Percentiles rank a stretch among this genome's conserved stretches.
Conservation (phyloP, 2,888 invertebrate genomes). For the Melieria picta region DNA sequence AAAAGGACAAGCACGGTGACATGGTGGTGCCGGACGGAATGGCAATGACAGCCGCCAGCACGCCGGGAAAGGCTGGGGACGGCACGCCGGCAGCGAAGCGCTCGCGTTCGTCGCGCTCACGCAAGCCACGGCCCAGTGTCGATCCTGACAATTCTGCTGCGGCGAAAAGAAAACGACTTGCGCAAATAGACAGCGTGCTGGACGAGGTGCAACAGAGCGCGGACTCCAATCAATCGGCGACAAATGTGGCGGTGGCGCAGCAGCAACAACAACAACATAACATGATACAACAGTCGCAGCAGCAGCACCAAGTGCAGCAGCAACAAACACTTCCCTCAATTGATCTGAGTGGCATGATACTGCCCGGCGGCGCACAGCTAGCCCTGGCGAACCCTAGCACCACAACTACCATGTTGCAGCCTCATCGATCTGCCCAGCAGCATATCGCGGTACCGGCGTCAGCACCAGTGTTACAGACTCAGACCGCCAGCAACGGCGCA, state of each 20-base stretch:
- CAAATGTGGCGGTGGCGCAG: conserved; percentile 32
- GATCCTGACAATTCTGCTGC: conserved; percentile 39
- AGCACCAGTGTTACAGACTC: conserved; percentile 41
- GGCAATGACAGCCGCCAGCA: conserved; percentile 43
- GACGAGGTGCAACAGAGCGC: conserved; percentile 60
- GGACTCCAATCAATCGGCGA: conserved; percentile 45
- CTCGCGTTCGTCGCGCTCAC: conserved; percentile 50
- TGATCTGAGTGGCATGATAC: conserved; percentile 62
- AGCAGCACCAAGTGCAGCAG: conserved; percentile 45
- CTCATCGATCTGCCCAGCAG: conserved; percentile 42
- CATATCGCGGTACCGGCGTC: conserved; percentile 45
- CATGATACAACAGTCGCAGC: conserved; percentile 33
- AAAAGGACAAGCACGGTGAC: conserved; percentile 62
- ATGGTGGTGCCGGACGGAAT: conserved; percentile 44
- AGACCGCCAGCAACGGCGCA: conserved; percentile 32
- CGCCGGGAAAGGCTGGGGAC: conserved; percentile 42
- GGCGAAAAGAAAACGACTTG: conserved; percentile 56
- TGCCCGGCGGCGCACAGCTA: conserved; percentile 61
- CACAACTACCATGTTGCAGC: conserved; percentile 48
- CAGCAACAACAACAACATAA: conserved; percentile 43
- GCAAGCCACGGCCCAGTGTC: conserved; percentile 47
- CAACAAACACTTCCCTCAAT: conserved; percentile 58
- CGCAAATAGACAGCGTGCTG: conserved; percentile 60
- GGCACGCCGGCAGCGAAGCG: conserved; percentile 48
- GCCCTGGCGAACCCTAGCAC: conserved; percentile 61